These are phyloP conservation scores for Drosophila longiperda DNA, from an alignment of 2,888 invertebrate species.

Conservation along the genomic window DNA sequence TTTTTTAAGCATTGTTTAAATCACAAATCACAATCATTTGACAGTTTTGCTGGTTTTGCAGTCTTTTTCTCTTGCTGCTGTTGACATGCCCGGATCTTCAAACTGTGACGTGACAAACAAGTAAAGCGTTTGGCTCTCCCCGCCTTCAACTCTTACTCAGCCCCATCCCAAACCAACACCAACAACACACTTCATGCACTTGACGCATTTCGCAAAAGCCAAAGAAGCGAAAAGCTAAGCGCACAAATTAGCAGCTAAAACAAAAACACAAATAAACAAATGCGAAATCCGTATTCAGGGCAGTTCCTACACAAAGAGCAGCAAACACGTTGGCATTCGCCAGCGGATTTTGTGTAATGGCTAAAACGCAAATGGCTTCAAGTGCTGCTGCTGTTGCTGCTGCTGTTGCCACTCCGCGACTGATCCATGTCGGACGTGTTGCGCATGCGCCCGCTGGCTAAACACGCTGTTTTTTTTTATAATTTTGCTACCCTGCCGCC, in stretches of 20 bases:
- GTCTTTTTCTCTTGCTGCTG: conserved; percentile 1
- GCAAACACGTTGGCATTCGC: conserved; percentile 76
- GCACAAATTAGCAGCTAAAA: conserved; percentile 67
- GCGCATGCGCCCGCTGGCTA: conserved; percentile 72
- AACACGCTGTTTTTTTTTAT: conserved; percentile 46
- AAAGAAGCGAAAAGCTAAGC: conserved; percentile 49
- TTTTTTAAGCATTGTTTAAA: neutral
- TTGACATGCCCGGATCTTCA: conserved; percentile 47
- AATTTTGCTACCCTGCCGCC: conserved; percentile 29
- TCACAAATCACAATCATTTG: neutral
- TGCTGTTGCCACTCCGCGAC: conserved; percentile 34
- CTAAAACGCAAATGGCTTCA: conserved; percentile 73
- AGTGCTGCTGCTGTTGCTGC: conserved; percentile 33
- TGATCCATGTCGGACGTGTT: conserved; percentile 73
- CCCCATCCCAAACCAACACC: no score
- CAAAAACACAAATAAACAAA: conserved; percentile 44
- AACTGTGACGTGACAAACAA: conserved; percentile 37
- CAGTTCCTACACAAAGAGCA: conserved; percentile 70
- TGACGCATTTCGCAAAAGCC: conserved; percentile 49
- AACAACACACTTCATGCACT: conserved; percentile 38
- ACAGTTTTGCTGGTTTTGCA: neutral
- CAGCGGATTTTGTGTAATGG: conserved; percentile 72
- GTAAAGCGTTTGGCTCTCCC: conserved; percentile 7
- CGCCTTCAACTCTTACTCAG: neutral
- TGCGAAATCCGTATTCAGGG: conserved; percentile 79